Base-by-base conservation (phyloP, 2,888 invertebrate species). In the Strigamia transsilvanica region DNA sequence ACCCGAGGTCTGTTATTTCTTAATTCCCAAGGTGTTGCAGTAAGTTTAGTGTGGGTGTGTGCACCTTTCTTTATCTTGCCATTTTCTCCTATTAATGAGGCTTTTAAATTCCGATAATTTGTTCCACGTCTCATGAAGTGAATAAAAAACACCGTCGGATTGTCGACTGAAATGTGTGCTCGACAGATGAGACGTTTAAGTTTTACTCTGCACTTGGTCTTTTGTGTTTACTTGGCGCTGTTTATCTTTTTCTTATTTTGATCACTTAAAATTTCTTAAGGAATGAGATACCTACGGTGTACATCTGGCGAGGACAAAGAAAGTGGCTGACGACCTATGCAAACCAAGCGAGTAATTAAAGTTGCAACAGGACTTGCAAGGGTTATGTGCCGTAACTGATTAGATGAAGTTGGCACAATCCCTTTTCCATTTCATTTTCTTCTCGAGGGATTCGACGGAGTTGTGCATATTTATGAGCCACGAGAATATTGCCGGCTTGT, bases 371-470 rank as follows among this genome's bases (percentile, higher is more conserved):
- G 56, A 56, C 23, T 27, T 73, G 73, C 27, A 73, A 73, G 73
- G 73, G 73, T 73, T 73, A 73, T 73, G 73, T 73, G 73, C 73
- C 73, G 73, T 73, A 73, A 73, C 73, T 73, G 73, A 73, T 73
- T 73, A 73, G 73, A 73, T 73, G 73, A 27, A 73, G 73, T 73
- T 73, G 73, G 73, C 73, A 73, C 73, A 73, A 73, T 73, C 73
- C 73, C 73, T 73, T 73, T 73, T 73, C 73, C 73, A 73, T 73
- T 73, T 73, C 73, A 73, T 73, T 73, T 73, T 73, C 73, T 73
- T 73, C 73, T 73, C 73, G 27, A 32, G 73, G 73, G 73, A 73
- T 73, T 73, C 73, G 73, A 73, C 23, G 73, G 13, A 73, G 73
- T 73, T 73, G 73, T 73, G 73, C 73, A 73, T 73, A 73, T 73